Percentiles rank a stretch among this genome's conserved stretches.
Evolutionary conservation across 2,113 vertebrate genomes (phyloP).

Genomic region (Sinocyclocheilus anshuiensis): DNA sequence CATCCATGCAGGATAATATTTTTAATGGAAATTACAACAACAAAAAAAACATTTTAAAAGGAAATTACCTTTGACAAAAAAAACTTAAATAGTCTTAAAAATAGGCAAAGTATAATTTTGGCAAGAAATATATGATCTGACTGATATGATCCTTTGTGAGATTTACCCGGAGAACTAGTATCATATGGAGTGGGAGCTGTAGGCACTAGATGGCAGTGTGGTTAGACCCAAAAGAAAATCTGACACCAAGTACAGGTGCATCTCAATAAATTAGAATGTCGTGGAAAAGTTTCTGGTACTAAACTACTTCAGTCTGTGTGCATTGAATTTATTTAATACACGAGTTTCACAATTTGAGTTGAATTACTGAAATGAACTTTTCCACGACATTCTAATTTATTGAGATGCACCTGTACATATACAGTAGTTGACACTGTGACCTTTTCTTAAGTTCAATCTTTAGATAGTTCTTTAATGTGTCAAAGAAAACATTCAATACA

Average conservation of each 20-base stretch:
- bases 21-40: background rate
- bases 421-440: background rate
- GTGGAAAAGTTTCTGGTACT: no score
- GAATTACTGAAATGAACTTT: no score
- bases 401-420: no score
- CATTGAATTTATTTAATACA: no score
- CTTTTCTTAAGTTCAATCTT: conserved; percentile 39
- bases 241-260: conserved; percentile 6
- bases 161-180: background rate
- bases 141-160: background rate
- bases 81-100: background rate
- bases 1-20: background rate
- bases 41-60: background rate
- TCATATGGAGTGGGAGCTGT: background rate
- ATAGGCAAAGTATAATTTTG: background rate
- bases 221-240: conserved; percentile 40
- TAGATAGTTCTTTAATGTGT: background rate
- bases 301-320: no score
- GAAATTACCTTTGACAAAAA: background rate
- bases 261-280: no score
- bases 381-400: no score
- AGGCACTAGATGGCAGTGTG: conserved; percentile 67
- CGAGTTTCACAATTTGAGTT: no score
- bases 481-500: background rate
- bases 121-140: background rate